Base-by-base conservation (phyloP, 1,140 invertebrate species). In the Hirudo medicinalis region DNA sequence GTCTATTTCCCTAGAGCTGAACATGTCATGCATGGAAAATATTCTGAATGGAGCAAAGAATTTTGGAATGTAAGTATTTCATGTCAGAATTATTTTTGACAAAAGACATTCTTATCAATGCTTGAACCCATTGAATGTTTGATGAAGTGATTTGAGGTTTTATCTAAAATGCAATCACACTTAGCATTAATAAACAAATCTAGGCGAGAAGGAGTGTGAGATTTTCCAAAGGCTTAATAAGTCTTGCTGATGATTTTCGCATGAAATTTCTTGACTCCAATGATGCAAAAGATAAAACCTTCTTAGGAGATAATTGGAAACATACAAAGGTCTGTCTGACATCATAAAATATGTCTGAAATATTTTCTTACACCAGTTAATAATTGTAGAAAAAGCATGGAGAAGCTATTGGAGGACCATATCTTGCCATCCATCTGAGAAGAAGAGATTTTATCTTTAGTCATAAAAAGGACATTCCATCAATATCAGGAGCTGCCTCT, bases 121-220 rank as follows among this genome's bases (percentile, higher is more conserved):
- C 22, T n/a, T 63, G 22, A 63, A 25, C 22, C 8, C 20, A 63
- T 63, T 22, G 15, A 22, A 25, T 22, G 17, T 25, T 63, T 5
- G 3, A 13, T 63, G 22, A 25, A 4, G 17, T 32, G 1, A 22
- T 63, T 63, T 22, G 11, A 22, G 22, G 20, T 2, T 8, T 63
- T 63, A 25, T 63, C 20, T 63, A 57, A 57, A 57, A 36, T 36
- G 32, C 32, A 36, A 36, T 36, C 2, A 36, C 32, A 36, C 32
- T 36, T 2, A 49, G 15, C 43, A 49, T 49, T 49, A 49, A 49
- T 49, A 49, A 49, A 8, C 13, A 49, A 11, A 49, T 73, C 13
- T 69, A 82, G 78, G 80, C 80, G 29, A 74, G 94, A 76, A 85
- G 91, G 75, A 96, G 92, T 78, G 94, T 97, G 91, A 85, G 89